phyloP scores from a whole-genome alignment of 2,113 vertebrate genomes.

The Megaptera novaeangliae region DNA sequence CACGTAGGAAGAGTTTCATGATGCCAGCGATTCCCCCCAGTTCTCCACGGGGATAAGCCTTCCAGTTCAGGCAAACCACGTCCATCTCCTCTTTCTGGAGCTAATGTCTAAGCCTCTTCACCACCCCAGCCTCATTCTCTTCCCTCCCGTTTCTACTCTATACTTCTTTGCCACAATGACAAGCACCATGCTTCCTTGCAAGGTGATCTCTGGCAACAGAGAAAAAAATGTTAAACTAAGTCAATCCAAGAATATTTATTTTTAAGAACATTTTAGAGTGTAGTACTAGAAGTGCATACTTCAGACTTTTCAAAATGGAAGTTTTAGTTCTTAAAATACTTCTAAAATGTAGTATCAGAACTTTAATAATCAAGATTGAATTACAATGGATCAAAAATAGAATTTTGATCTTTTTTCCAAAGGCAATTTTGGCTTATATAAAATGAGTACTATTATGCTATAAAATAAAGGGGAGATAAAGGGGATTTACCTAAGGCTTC shows the following conservation, averaged over 20 bases:
- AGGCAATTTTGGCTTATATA: not conserved
- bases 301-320: not conserved
- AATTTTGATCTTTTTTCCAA: constrained; percentile 10
- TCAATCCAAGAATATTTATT: not conserved
- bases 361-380: not conserved
- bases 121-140: not conserved
- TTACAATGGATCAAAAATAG: not conserved
- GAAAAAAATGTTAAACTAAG: not conserved
- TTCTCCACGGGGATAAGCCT: not conserved
- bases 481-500: not conserved
- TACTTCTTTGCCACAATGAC: not conserved
- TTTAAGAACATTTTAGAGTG: not conserved
- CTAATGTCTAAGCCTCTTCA: not conserved
- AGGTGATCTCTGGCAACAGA: not conserved
- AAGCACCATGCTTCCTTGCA: not conserved
- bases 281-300: not conserved
- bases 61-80: fast-evolving
- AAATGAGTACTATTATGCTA: not conserved
- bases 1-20: fast-evolving
- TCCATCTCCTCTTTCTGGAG: not conserved
- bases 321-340: not conserved
- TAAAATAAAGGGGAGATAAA: not conserved
- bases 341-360: not conserved
- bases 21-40: not conserved
- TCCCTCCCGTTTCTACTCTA: not conserved